Conservation (phyloP, 2,888 invertebrate genomes). For the Agapetus fuscipes region DNA sequence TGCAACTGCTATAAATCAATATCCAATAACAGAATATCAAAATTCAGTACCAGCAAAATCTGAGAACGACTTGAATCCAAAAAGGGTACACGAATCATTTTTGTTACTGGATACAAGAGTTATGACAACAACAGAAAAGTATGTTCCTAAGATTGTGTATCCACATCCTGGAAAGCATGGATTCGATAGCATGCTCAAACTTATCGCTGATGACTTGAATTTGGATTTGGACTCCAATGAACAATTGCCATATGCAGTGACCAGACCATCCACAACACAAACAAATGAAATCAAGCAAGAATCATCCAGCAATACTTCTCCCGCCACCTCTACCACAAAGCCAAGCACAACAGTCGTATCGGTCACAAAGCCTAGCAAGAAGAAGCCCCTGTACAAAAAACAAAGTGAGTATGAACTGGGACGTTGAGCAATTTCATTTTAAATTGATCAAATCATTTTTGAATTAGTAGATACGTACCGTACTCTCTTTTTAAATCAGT, state of each 20-base stretch:
- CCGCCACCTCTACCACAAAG: constrained; percentile 27
- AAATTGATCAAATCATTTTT: too few relatives aligned
- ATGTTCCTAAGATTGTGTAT: constrained; percentile 8
- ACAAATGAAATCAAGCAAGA: too few relatives aligned
- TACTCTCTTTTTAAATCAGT: too few relatives aligned
- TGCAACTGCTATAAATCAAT: constrained; percentile 33
- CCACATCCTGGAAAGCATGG: constrained; percentile 17
- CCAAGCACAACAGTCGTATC: constrained; percentile 25
- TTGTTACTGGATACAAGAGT: constrained; percentile 36
- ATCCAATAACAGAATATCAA: constrained; percentile 31
- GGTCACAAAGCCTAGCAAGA: constrained; percentile 18
- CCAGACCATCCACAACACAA: too few relatives aligned
- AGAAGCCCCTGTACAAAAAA: constrained; percentile 19
- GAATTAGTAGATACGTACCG: too few relatives aligned
- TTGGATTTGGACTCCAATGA: constrained; percentile 19
- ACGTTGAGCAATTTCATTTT: too few relatives aligned
- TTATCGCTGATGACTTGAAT: constrained; percentile 19
- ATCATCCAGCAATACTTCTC: too few relatives aligned
- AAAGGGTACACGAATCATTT: constrained; percentile 32
- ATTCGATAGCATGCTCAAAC: constrained; percentile 19
- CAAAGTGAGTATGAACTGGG: constrained; percentile 8
- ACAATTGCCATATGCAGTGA: constrained; percentile 12
- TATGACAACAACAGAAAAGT: constrained; percentile 34
- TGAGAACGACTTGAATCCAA: constrained; percentile 34
- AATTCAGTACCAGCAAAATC: constrained; percentile 29